Percentiles rank a stretch among this genome's conserved stretches.
phyloP scores from a whole-genome alignment of 2,113 vertebrate species.

The Vimba vimba region DNA sequence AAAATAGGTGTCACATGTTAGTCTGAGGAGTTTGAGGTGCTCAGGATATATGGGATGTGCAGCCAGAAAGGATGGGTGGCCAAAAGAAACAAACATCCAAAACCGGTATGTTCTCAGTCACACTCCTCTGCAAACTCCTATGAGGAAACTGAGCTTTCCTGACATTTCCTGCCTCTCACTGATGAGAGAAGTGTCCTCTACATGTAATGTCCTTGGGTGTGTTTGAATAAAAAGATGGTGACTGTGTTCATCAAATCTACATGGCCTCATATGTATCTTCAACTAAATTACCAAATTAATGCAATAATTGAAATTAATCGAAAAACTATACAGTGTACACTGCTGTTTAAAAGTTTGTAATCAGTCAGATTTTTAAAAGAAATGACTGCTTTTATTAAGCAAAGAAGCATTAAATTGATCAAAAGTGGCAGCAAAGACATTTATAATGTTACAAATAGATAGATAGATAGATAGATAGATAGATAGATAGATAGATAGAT shows the following conservation, averaged over 20 bases:
- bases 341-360: neutral
- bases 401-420: neutral
- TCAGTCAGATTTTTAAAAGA: neutral
- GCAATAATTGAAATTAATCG: neutral
- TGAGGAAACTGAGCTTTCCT: constrained; percentile 24
- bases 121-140: constrained; percentile 24
- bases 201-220: neutral
- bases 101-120: constrained; percentile 20
- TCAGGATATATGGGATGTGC: constrained; percentile 3
- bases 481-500: no score
- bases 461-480: no score
- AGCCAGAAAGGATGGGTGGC: constrained; percentile 56
- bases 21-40: constrained; percentile 6
- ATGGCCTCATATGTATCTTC: neutral
- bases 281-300: neutral
- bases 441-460: neutral
- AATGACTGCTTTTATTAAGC: neutral
- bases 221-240: constrained; percentile 8
- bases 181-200: constrained; percentile 6
- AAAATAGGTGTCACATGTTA: neutral
- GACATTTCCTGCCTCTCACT: neutral
- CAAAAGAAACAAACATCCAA: neutral
- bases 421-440: neutral
- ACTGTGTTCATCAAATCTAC: neutral
- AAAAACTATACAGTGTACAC: neutral